Base-by-base conservation (phyloP, 2,888 invertebrate genomes). In the Synergus gifuensis region DNA sequence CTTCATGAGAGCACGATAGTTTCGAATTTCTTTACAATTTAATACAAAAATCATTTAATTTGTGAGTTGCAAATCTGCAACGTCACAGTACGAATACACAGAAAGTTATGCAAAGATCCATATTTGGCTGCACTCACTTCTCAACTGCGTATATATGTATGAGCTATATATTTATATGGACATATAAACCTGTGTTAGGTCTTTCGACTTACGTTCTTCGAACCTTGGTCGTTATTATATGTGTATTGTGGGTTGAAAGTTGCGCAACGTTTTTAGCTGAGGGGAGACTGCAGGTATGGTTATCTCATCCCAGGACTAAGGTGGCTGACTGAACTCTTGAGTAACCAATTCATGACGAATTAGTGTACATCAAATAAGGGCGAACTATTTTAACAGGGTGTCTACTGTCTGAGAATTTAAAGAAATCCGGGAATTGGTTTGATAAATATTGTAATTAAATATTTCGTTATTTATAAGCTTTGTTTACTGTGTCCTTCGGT, bases 261-360 rank as follows among this genome's bases (percentile, higher is more conserved):
- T 62, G 28, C 60, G 60, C 22, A 62, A 62, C 28, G 60, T 28
- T 62, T 62, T 22, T 1, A 62, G 60, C 60, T 28, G 28, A 12
- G 67, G 28, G 46, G 22, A 36, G 22, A 36, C 11, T 73, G 11
- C 54, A 49, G 54, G 73, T 73, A 73, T 54, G 36, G 16, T 54
- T 54, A 73, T 73, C n/a, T 36, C 36, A 73, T 73, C 49, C 36
- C 28, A 36, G 49, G 40, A 73, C 36, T 73, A n/a, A 49, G 49
- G 54, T 49, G 46, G 28, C 22, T 49, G 69, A 18, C 54, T 73
- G 73, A 73, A 73, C 54, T 49, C 69, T 73, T 36, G 73, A 54
- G 73, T 54, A 73, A 73, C 73, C 73, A 49, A 73, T 73, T 73
- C 54, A 73, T 54, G 73, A 28, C 54, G 9, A 8, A 11, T 40